Conservation (phyloP, 2,888 invertebrate species). For the Hyposoter didymator region DNA sequence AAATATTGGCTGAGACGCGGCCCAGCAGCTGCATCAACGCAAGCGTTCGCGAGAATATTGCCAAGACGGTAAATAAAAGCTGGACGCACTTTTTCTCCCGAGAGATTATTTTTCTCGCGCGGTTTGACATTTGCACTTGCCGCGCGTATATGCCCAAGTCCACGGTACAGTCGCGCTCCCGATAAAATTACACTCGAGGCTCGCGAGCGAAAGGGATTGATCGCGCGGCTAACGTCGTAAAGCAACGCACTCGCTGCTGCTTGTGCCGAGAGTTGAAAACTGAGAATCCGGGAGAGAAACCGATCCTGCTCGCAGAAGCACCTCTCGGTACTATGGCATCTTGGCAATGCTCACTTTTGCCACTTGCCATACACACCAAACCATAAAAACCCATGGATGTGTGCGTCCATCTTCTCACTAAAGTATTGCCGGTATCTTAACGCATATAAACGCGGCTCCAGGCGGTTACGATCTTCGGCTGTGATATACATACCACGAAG, state of each 20-base stretch:
- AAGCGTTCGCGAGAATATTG: constrained; percentile 41
- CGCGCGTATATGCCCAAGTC: constrained; percentile 1
- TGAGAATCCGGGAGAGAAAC: constrained; percentile 42
- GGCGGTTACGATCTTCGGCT: constrained; percentile 50
- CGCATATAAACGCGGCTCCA: constrained; percentile 27
- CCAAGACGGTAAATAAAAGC: constrained; percentile 42
- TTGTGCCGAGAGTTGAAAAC: constrained; percentile 42
- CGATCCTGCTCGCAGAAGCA: constrained; percentile 52
- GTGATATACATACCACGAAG: constrained; percentile 50
- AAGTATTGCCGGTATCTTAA: constrained; percentile 36
- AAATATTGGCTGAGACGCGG: constrained; percentile 24
- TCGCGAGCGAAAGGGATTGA: constrained; percentile 50
- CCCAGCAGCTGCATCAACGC: constrained; percentile 29
- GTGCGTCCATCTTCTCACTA: constrained; percentile 11
- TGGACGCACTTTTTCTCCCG: not conserved
- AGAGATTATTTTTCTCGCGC: constrained; percentile 17
- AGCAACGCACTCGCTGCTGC: constrained; percentile 29
- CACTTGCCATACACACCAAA: constrained; percentile 15
- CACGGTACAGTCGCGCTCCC: constrained; percentile 15
- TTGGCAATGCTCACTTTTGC: constrained; percentile 10
- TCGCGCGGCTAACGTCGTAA: constrained; percentile 58
- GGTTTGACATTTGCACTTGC: constrained; percentile 56
- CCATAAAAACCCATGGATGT: constrained; percentile 12
- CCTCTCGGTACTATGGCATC: constrained; percentile 11
- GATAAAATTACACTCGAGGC: constrained; percentile 59